These are phyloP conservation scores for Porites cylindrica DNA, from an alignment of 92 coral and sea anemone species.

Conservation along the genomic window DNA sequence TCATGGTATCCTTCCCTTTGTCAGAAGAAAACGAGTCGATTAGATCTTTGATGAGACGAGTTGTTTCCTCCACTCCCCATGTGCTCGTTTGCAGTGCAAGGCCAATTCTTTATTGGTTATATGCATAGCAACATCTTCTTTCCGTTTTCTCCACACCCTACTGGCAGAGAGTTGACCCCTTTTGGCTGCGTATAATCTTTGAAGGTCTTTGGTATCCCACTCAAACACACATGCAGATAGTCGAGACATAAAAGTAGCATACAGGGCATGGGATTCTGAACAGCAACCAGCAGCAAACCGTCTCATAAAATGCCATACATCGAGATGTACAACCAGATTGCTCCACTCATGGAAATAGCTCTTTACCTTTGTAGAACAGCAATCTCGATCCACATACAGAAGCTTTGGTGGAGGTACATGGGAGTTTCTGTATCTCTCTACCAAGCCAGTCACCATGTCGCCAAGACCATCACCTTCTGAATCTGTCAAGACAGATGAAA, in stretches of 20 bases:
- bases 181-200: conserved; percentile 30
- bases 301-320: conserved; percentile 43
- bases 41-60: too few relatives aligned
- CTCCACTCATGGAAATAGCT: not conserved
- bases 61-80: not conserved
- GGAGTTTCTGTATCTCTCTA: conserved; percentile 26
- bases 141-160: not conserved
- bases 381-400: not conserved
- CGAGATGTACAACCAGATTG: conserved; percentile 4
- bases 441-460: conserved; percentile 25
- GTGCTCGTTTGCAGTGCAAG: not conserved
- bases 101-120: conserved; percentile 33
- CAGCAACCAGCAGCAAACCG: conserved; percentile 29
- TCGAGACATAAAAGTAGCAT: not conserved
- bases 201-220: conserved; percentile 12
- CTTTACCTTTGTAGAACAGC: not conserved
- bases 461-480: conserved; percentile 44
- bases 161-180: not conserved
- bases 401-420: conserved; percentile 32
- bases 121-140: not conserved
- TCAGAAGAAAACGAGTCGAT: too few relatives aligned
- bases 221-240: conserved; percentile 32
- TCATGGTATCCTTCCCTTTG: too few relatives aligned
- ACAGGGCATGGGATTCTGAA: conserved; percentile 32
- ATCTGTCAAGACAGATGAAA: conserved; percentile 43